phyloP scores from a whole-genome alignment of 35 echinoderm and acorn worm species.

The Stichopus chloronotus region DNA sequence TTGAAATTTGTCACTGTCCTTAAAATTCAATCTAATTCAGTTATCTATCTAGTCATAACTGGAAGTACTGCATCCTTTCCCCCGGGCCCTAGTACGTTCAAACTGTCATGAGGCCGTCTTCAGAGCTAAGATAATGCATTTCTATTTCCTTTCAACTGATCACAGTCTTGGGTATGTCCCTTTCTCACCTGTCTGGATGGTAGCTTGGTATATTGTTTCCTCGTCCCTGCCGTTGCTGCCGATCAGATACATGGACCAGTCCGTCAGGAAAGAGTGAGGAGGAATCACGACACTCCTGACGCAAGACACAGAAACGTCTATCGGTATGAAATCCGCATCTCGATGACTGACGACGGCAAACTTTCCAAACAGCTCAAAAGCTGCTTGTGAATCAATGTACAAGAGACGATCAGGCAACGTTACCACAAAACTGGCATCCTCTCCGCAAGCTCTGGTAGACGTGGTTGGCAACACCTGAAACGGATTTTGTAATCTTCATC shows the following conservation, averaged over 20 bases:
- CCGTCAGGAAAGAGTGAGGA: background rate
- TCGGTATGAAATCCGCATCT: background rate
- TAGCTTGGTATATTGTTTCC: slow-evolving; percentile 12
- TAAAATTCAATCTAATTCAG: too few relatives aligned
- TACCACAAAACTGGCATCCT: background rate
- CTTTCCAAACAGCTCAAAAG: background rate
- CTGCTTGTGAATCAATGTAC: background rate
- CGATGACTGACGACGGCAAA: background rate
- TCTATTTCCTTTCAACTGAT: too few relatives aligned
- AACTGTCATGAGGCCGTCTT: too few relatives aligned
- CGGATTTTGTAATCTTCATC: too few relatives aligned
- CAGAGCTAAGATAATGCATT: too few relatives aligned
- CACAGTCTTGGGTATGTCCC: too few relatives aligned
- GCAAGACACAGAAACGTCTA: background rate
- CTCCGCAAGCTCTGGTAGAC: background rate
- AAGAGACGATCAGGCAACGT: background rate
- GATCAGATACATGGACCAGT: slow-evolving; percentile 20
- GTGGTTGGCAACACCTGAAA: background rate
- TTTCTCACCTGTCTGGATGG: background rate
- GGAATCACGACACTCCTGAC: background rate
- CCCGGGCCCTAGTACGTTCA: too few relatives aligned
- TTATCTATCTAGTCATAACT: too few relatives aligned
- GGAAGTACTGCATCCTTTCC: too few relatives aligned
- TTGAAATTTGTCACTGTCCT: too few relatives aligned
- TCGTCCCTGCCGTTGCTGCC: background rate